These are phyloP conservation scores for Dasysyrphus tricinctus DNA, from an alignment of 2,888 invertebrate genomes.

Conservation along the genomic window DNA sequence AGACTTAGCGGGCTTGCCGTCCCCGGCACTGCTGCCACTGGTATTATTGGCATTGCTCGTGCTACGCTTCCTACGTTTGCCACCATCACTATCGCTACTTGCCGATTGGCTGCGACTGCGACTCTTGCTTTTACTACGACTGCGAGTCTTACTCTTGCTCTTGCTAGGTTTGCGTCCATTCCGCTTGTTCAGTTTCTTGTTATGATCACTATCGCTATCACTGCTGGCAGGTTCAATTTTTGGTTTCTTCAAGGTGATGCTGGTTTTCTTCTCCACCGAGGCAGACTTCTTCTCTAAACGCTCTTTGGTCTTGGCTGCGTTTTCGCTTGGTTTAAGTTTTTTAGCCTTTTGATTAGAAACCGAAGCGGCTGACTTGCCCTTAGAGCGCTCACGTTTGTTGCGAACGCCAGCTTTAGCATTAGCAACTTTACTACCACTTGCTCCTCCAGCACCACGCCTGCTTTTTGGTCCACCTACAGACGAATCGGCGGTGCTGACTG, in stretches of 20 bases:
- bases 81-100: conserved; percentile 41
- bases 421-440: conserved; percentile 9
- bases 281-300: conserved; percentile 44
- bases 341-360: conserved; percentile 78
- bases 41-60: conserved; percentile 77
- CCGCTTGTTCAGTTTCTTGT: conserved; percentile 50
- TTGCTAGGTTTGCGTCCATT: conserved; percentile 66
- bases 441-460: conserved; percentile 62
- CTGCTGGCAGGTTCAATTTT: conserved; percentile 71
- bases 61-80: conserved; percentile 75
- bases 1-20: conserved; percentile 80
- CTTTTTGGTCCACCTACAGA: conserved; percentile 84
- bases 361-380: conserved; percentile 48
- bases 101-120: conserved; percentile 27
- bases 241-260: conserved; percentile 63
- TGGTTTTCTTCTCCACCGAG: conserved; percentile 51
- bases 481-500: conserved; percentile 88
- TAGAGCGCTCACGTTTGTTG: conserved; percentile 84
- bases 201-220: conserved; percentile 65
- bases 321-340: conserved; percentile 78
- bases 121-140: conserved; percentile 48
- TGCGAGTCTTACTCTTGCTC: conserved; percentile 56
- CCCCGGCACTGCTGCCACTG: conserved; percentile 51
- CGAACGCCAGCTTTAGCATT: conserved; percentile 84
- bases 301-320: conserved; percentile 52